A percentile compares a stretch with the other conserved stretches of the same genome.
phyloP scores from a whole-genome alignment of 2,888 invertebrate species.

The Drosophila macrospina region DNA sequence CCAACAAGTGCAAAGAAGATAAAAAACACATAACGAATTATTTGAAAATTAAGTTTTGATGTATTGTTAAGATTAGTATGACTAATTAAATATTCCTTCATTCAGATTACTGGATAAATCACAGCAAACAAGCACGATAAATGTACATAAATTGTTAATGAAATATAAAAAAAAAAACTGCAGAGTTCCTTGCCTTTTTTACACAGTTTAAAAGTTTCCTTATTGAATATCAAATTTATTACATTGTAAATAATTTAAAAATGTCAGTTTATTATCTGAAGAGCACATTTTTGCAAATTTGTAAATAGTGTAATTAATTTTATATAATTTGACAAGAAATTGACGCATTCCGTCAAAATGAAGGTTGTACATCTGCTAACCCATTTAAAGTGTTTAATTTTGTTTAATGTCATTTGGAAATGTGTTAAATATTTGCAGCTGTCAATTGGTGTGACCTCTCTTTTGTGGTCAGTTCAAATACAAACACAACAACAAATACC shows the following conservation, averaged over 20 bases:
- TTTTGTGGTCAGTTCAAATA: slow-evolving; percentile 36
- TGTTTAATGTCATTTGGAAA: slow-evolving; percentile 50
- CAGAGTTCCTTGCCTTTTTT: slow-evolving; percentile 10
- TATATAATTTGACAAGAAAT: slow-evolving; percentile 14
- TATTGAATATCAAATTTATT: slow-evolving; percentile 4
- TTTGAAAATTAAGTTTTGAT: neutral
- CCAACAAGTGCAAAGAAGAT: neutral
- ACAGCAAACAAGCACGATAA: slow-evolving; percentile 2
- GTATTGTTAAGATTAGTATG: neutral
- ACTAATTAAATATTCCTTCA: slow-evolving; percentile 10
- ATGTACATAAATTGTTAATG: slow-evolving; percentile 1
- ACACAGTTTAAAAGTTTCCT: slow-evolving; percentile 5
- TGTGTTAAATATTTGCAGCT: slow-evolving; percentile 69
- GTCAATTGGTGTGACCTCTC: slow-evolving; percentile 57
- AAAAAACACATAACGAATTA: neutral
- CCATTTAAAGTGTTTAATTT: slow-evolving; percentile 29
- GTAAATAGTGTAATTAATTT: slow-evolving; percentile 7
- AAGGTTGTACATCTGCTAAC: slow-evolving; percentile 37
- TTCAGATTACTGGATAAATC: neutral
- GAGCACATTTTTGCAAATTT: neutral
- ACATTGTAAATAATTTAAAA: no score
- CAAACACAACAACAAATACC: slow-evolving; percentile 1
- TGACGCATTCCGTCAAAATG: slow-evolving; percentile 14
- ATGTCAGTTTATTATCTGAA: neutral
- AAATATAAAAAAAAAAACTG: neutral